Conservation (phyloP, 1,140 invertebrate species). For the Nasonia giraulti region DNA sequence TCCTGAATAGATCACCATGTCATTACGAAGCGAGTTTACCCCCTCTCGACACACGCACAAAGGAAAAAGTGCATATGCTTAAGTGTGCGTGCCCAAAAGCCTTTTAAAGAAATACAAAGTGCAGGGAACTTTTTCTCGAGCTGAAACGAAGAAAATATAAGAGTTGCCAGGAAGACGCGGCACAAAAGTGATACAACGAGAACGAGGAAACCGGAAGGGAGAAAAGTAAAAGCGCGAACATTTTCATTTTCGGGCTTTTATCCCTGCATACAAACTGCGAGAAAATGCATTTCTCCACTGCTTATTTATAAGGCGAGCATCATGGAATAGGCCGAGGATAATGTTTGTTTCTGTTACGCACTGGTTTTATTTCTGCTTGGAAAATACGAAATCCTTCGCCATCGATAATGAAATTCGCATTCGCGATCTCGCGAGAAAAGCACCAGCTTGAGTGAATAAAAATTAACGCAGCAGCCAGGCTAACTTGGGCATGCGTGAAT, state of each 20-base stretch:
- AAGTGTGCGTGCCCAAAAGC: not conserved
- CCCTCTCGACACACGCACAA: not conserved
- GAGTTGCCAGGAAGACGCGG: constrained; percentile 14
- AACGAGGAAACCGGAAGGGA: not conserved
- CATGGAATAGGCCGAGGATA: not conserved
- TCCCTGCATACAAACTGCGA: not conserved
- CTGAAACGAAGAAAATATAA: not conserved
- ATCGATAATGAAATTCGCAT: no score
- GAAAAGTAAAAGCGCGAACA: not conserved
- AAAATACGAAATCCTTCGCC: no score
- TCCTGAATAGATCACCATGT: no score
- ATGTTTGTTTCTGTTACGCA: no score
- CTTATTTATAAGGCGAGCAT: not conserved
- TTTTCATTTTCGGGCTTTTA: constrained; percentile 32
- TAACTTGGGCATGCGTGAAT: not conserved
- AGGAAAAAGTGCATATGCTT: not conserved
- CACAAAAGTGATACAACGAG: not conserved
- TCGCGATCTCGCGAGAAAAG: no score
- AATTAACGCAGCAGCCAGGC: no score
- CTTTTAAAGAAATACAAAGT: constrained; percentile 39
- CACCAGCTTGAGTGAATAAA: no score
- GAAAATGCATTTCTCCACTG: not conserved
- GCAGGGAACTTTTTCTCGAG: constrained; percentile 2
- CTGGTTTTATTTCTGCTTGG: no score
- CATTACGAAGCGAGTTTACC: no score